Conservation (phyloP, 2,113 vertebrate species). For the Platichthys flesus region DNA sequence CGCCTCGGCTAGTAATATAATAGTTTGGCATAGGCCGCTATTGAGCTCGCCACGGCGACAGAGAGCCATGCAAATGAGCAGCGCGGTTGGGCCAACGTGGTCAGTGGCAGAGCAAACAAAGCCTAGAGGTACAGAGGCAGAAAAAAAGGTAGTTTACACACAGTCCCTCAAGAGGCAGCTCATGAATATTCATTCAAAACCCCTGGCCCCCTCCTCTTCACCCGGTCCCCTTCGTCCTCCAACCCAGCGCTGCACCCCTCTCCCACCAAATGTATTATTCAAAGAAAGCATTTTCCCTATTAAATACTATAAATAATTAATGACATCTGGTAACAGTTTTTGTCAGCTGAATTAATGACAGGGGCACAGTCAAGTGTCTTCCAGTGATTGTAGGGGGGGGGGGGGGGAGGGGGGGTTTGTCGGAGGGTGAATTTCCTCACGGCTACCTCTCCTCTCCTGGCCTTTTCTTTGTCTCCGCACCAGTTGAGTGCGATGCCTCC, state of each 20-base stretch:
- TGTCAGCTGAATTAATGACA: conserved; percentile 76
- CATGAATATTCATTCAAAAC: conserved; percentile 79
- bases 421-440: conserved; percentile 38
- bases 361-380: conserved; percentile 31
- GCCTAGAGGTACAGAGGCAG: conserved; percentile 55
- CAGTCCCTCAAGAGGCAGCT: conserved; percentile 66
- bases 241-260: conserved; percentile 53
- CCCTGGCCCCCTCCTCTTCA: conserved; percentile 1
- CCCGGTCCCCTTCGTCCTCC: conserved; percentile 6
- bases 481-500: conserved; percentile 26
- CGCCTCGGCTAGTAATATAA: conserved; percentile 63
- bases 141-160: conserved; percentile 61
- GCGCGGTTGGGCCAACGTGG: conserved; percentile 68
- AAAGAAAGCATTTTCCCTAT: conserved; percentile 76
- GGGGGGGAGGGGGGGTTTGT: conserved; percentile 19
- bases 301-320: conserved; percentile 83
- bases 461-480: conserved; percentile 55
- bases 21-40: conserved; percentile 56
- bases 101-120: conserved; percentile 64
- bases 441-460: conserved; percentile 25
- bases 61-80: conserved; percentile 68
- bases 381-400: conserved; percentile 38
- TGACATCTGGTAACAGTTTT: conserved; percentile 79
- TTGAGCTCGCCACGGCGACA: conserved; percentile 48
- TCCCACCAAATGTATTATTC: conserved; percentile 80